Conservation (phyloP, 1,140 invertebrate species). For the Drosophila obscura region DNA sequence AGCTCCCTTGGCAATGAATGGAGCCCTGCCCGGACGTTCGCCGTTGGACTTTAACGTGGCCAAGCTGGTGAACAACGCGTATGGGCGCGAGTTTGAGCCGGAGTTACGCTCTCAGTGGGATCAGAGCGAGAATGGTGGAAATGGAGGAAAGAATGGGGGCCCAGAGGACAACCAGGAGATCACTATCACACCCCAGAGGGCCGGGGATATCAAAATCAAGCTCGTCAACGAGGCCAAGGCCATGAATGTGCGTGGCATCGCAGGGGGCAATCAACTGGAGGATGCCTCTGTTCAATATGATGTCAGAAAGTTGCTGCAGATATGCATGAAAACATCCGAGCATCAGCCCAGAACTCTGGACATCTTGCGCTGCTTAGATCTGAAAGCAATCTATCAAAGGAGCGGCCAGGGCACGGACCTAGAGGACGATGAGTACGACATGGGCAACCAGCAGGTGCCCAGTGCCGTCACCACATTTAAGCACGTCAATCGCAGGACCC, state of each 20-base stretch:
- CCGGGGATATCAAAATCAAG: constrained; percentile 78
- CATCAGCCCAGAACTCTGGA: constrained; percentile 66
- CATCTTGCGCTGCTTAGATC: constrained; percentile 77
- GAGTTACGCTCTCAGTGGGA: constrained; percentile 80
- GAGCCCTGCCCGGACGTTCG: constrained; percentile 62
- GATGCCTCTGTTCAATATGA: constrained; percentile 76
- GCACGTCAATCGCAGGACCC: constrained; percentile 69
- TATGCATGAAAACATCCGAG: constrained; percentile 78
- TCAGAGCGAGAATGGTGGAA: constrained; percentile 49
- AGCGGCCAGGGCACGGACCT: constrained; percentile 40
- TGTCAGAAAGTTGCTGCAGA: constrained; percentile 72
- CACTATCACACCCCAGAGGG: constrained; percentile 71
- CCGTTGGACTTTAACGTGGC: constrained; percentile 81
- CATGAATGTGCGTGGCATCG: constrained; percentile 79
- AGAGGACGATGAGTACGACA: constrained; percentile 77
- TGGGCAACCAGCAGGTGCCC: constrained; percentile 80
- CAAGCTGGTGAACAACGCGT: constrained; percentile 70
- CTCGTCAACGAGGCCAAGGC: constrained; percentile 81
- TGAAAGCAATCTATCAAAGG: constrained; percentile 78
- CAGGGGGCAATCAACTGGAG: constrained; percentile 51
- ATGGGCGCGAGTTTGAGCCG: constrained; percentile 75
- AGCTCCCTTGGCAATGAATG: constrained; percentile 30
- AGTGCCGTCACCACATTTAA: constrained; percentile 77
- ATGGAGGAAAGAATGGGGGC: constrained; percentile 1
- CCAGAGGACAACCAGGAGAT: constrained; percentile 70